Evolutionary conservation across 2,888 invertebrate genomes (phyloP).

Genomic region (Campoletis raptor): DNA sequence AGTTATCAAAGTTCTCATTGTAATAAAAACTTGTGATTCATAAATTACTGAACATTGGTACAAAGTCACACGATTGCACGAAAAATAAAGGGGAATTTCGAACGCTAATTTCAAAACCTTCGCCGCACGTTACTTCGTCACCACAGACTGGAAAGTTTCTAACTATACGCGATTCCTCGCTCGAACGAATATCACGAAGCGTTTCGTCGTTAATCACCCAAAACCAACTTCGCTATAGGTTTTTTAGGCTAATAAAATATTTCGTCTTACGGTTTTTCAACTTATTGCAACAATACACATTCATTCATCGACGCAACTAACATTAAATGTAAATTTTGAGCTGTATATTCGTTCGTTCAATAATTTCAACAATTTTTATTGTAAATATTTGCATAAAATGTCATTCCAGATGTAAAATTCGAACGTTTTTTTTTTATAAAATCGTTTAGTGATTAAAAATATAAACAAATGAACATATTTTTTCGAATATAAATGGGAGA

Average conservation of each 20-base stretch:
- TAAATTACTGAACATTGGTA: neutral
- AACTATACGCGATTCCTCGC: slow-evolving; percentile 68
- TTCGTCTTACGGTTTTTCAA: neutral
- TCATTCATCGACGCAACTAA: neutral
- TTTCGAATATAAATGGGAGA: neutral
- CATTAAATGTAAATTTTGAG: neutral
- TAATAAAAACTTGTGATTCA: neutral
- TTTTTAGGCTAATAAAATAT: neutral
- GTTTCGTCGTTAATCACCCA: slow-evolving; percentile 39
- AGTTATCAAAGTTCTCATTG: neutral
- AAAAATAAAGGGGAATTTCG: slow-evolving; percentile 15
- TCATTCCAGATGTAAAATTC: too few species aligned
- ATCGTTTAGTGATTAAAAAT: neutral
- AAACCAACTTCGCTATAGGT: neutral
- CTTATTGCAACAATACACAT: neutral
- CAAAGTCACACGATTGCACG: neutral
- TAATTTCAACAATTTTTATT: too few species aligned
- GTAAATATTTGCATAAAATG: too few species aligned
- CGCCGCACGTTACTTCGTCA: slow-evolving; percentile 50
- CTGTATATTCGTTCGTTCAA: neutral
- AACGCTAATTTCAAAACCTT: slow-evolving; percentile 64
- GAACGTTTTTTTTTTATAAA: too few species aligned
- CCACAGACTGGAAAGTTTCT: slow-evolving; percentile 66
- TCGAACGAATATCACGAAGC: slow-evolving; percentile 61
- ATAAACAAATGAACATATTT: neutral